These are phyloP conservation scores for Caloenas nicobarica DNA, from an alignment of 2,113 vertebrate genomes.

Conservation along the genomic window DNA sequence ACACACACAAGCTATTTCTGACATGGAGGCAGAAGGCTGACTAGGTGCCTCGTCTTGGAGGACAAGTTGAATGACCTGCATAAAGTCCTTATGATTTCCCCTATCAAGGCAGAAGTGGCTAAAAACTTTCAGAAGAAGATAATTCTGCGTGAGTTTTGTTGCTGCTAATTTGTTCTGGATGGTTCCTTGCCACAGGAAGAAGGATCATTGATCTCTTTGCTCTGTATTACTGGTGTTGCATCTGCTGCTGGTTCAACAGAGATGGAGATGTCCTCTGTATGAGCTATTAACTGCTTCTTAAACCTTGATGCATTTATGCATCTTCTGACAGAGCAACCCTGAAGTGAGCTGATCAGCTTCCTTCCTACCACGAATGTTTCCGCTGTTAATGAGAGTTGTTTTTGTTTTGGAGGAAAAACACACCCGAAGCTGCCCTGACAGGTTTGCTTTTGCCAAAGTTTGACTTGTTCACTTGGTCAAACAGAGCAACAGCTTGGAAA, in stretches of 20 bases:
- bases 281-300: neutral
- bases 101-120: neutral
- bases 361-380: neutral
- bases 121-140: neutral
- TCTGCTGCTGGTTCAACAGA: neutral
- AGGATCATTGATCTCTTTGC: neutral
- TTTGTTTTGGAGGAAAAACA: neutral
- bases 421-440: neutral
- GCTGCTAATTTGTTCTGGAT: neutral
- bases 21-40: neutral
- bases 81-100: neutral
- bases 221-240: neutral
- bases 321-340: neutral
- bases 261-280: neutral
- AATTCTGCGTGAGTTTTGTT: neutral
- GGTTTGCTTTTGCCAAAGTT: neutral
- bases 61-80: neutral
- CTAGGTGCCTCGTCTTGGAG: neutral
- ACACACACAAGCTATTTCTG: accelerated
- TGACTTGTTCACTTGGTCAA: neutral
- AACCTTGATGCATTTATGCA: neutral
- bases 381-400: neutral
- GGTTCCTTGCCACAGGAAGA: neutral
- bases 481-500: neutral
- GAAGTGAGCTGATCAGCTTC: neutral